phyloP scores from a whole-genome alignment of 2,113 vertebrate species.

The Puntigrus tetrazona region DNA sequence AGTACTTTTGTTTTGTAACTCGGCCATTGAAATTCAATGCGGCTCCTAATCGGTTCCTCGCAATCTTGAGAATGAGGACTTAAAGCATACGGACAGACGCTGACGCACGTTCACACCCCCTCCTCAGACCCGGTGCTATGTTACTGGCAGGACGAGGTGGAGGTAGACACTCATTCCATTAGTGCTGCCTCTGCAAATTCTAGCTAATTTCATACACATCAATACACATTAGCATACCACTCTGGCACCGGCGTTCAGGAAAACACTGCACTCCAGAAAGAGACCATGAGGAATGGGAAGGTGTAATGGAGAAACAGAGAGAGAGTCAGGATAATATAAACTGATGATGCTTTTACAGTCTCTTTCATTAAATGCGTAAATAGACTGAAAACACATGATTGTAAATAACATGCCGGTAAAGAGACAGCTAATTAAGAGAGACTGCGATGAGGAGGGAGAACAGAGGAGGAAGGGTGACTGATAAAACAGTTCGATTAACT shows the following conservation, averaged over 20 bases:
- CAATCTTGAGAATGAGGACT: neutral
- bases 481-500: slow-evolving; percentile 16
- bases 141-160: neutral
- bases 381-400: slow-evolving; percentile 70
- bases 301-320: slow-evolving; percentile 16
- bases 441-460: slow-evolving; percentile 5
- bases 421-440: slow-evolving; percentile 61
- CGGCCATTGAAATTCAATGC: neutral
- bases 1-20: neutral
- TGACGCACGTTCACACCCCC: neutral
- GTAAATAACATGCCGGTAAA: slow-evolving; percentile 72
- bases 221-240: slow-evolving; percentile 50
- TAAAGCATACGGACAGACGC: neutral
- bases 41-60: neutral
- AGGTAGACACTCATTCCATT: slow-evolving; percentile 49
- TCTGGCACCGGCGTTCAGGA: slow-evolving; percentile 24
- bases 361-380: slow-evolving; percentile 74
- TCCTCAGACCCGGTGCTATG: neutral
- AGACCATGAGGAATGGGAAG: slow-evolving; percentile 18
- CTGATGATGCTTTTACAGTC: slow-evolving; percentile 71
- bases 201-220: slow-evolving; percentile 53
- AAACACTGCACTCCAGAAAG: slow-evolving; percentile 28
- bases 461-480: neutral
- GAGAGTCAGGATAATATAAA: slow-evolving; percentile 70
- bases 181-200: slow-evolving; percentile 47